Percentiles rank a stretch among this genome's conserved stretches.
These are phyloP conservation scores for Periplaneta americana DNA, from an alignment of 1,140 invertebrate genomes.

Conservation along the genomic window DNA sequence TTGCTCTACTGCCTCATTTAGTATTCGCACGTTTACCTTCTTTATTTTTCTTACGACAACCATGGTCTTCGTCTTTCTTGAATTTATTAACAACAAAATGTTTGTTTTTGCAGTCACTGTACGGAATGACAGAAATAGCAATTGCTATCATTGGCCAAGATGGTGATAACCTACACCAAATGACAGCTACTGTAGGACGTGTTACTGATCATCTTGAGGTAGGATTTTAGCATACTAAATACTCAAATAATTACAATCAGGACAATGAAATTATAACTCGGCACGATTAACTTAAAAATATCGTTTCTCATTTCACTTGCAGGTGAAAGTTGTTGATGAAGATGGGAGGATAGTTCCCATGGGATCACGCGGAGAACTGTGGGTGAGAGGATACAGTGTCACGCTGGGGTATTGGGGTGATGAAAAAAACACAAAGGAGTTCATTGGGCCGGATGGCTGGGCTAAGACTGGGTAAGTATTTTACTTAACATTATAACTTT, in stretches of 20 bases:
- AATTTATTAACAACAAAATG: background rate
- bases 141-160: slow-evolving; percentile 37
- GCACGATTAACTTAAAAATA: background rate
- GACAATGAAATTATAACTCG: background rate
- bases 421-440: slow-evolving; percentile 46
- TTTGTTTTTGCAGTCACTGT: slow-evolving; percentile 39
- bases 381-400: slow-evolving; percentile 47
- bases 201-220: slow-evolving; percentile 50
- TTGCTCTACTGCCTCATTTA: too few relatives aligned
- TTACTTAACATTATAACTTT: too few relatives aligned
- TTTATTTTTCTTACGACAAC: too few relatives aligned
- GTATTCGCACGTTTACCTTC: too few relatives aligned
- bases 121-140: slow-evolving; percentile 58
- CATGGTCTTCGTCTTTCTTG: too few relatives aligned
- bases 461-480: slow-evolving; percentile 52
- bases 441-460: slow-evolving; percentile 46
- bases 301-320: background rate
- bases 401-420: slow-evolving; percentile 57
- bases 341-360: slow-evolving; percentile 40
- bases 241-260: background rate
- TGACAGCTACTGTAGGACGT: slow-evolving; percentile 46
- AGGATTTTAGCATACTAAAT: slow-evolving; percentile 7
- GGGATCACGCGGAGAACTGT: slow-evolving; percentile 47
- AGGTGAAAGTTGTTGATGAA: slow-evolving; percentile 47
- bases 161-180: slow-evolving; percentile 39